A percentile compares a stretch with the other conserved stretches of the same genome.
Evolutionary conservation across 2,113 vertebrate genomes (phyloP).

Genomic region (Spermophilus dauricus): DNA sequence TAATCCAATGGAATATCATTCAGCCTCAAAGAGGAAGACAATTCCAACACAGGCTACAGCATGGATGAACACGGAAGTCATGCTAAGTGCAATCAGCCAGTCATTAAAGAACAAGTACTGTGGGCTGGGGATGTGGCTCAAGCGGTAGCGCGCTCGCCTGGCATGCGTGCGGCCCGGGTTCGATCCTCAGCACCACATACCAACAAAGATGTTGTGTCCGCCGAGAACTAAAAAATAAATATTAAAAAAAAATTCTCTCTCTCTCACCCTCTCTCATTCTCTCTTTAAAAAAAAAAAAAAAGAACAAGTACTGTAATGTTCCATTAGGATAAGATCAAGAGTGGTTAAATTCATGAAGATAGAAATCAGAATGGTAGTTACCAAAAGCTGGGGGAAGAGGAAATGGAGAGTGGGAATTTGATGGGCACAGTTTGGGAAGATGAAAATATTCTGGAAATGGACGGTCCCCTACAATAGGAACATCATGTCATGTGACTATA

Average conservation of each 20-base stretch:
- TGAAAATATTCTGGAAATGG: not conserved
- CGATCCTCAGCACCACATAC: too few relatives aligned
- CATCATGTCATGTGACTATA: not conserved
- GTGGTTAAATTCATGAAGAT: not conserved
- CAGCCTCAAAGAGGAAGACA: not conserved
- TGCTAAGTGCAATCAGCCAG: not conserved
- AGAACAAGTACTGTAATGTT: not conserved
- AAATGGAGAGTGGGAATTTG: not conserved
- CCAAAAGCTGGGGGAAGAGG: too few relatives aligned
- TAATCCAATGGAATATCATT: not conserved
- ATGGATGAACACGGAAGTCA: not conserved
- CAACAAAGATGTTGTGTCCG: too few relatives aligned
- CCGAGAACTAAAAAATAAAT: too few relatives aligned
- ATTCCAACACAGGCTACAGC: not conserved
- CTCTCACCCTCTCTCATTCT: too few relatives aligned
- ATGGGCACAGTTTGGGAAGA: not conserved
- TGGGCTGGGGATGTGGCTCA: too few relatives aligned
- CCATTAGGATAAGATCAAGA: not conserved
- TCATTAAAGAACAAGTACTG: not conserved
- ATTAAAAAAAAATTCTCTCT: too few relatives aligned
- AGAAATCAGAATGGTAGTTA: not conserved
- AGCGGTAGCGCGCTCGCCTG: too few relatives aligned
- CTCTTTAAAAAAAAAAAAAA: too few relatives aligned
- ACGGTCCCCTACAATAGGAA: not conserved
- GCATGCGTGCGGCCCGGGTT: too few relatives aligned